Evolutionary conservation across 2,888 invertebrate genomes (phyloP).

Genomic region (Pegoplata infirma): DNA sequence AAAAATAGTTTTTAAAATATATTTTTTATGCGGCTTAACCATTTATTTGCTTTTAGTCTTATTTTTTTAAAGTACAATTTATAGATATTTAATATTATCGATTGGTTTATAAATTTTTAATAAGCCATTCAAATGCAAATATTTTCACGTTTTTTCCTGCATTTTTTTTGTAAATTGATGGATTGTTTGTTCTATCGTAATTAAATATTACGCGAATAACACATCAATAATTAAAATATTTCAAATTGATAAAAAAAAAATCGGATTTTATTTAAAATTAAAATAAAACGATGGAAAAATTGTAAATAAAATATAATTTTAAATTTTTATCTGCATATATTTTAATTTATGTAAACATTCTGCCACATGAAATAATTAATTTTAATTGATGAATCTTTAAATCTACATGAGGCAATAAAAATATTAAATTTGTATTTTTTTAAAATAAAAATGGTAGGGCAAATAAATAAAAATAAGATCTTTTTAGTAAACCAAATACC

Average conservation of each 20-base stretch:
- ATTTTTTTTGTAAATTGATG: not conserved
- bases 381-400: not conserved
- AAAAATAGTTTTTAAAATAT: no score
- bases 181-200: not conserved
- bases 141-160: not conserved
- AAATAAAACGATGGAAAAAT: no score
- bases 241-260: not conserved
- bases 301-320: not conserved
- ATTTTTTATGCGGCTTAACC: no score
- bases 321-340: not conserved
- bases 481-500: no score
- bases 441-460: no score
- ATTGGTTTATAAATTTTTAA: constrained; percentile 27
- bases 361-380: not conserved
- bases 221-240: not conserved
- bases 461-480: not conserved
- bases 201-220: not conserved
- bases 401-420: not conserved
- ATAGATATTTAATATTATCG: constrained; percentile 2
- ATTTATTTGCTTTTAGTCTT: no score
- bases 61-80: not conserved
- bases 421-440: no score
- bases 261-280: no score
- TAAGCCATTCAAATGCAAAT: constrained; percentile 19
- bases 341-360: not conserved